Base-by-base conservation (phyloP, 1,140 invertebrate species). In the Lineus longissimus region DNA sequence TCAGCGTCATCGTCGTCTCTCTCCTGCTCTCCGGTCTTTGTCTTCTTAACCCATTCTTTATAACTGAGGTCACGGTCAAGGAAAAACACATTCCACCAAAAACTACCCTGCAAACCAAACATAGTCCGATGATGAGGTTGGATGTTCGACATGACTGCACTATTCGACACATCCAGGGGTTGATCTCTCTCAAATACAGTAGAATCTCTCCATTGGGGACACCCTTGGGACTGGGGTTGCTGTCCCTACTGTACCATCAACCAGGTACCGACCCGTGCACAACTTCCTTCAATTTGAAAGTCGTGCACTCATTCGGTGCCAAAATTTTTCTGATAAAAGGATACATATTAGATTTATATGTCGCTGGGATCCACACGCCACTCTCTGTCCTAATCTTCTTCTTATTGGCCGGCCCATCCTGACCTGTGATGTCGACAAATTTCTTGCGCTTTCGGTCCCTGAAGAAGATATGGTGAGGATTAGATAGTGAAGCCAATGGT, bases 371-470 rank as follows among this genome's bases (percentile, higher is more conserved):
- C 88, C 92, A 93, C 0, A 86, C 88, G 11, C 96, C 96, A 60
- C 92, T 94, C 82, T 99, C 96, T 2, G 95, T 97, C 67, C 88
- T 89, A 67, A 98, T 96, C 82, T 93, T 94, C 55, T 88, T 89
- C 22, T 84, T 80, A 65, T 87, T 87, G 1, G 81, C 87, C 55
- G 84, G 83, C 64, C 88, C 86, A 9, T 69, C 87, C 84, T 25
- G 87, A 81, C 17, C 86, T 84, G 71, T 70, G 17, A 57, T 15
- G 23, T 64, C 67, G n/a, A 96, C 86, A 87, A 93, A 95, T 81
- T 92, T 94, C 85, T 95, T 96, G 78, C 90, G 88, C 77, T 94
- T 94, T 15, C 91, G 86, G 84, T 96, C 93, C 94, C 85, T 85
- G 70, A 55, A 70, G 72, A 57, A 40, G 43, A 47, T 31, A 47